Base-by-base conservation (phyloP, 2,888 invertebrate genomes). In the Pelosia muscerda region DNA sequence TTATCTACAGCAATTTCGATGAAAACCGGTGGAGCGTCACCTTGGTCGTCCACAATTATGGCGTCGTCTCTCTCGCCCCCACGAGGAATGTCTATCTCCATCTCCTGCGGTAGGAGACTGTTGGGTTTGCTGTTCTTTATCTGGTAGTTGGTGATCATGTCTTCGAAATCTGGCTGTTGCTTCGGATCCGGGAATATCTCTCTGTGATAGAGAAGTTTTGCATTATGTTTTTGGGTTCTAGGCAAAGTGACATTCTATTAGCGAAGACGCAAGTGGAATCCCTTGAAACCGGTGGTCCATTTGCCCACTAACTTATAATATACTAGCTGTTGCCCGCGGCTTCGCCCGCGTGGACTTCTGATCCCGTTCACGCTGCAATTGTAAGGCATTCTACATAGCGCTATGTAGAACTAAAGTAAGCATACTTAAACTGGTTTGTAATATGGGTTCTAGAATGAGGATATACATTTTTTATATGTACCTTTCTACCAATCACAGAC, bases 141-240 rank as follows among this genome's bases (percentile, higher is more conserved):
- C 38, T 91, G 90, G 64, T 93, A 93, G 68, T 92, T 88, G 0
- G 92, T 90, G 13, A 94, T 84, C 56, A 93, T 87, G 0, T 92
- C 92, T 57, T 94, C 93, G 0, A 94, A 89, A 56, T 94, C 93
- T 11, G 69, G 59, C 1, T 59, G 65, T 2, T 89, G 86, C 8
- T 83, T 80, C 0, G 82, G 76, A 23, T 81, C 79, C 56, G 66
- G 59, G 0, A 72, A 6, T 8, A 42, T 34, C 53, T 62, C 61
- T 8, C 68, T 63, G 42, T 4, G n/a, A 66, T 10, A 2, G 2
- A 22, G 5, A 28, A 22, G n/a, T 22, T 25, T 15, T 28, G 6
- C 11, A 4, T 13, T 31, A 11, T 54, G 2, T 54, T 9, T 23
- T 10, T 5, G 22, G 2, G 9, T 23, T 34, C 13, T 10, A n/a